Conservation (phyloP, 2,797 vertebrate species). For the Sebastes trivittatus region DNA sequence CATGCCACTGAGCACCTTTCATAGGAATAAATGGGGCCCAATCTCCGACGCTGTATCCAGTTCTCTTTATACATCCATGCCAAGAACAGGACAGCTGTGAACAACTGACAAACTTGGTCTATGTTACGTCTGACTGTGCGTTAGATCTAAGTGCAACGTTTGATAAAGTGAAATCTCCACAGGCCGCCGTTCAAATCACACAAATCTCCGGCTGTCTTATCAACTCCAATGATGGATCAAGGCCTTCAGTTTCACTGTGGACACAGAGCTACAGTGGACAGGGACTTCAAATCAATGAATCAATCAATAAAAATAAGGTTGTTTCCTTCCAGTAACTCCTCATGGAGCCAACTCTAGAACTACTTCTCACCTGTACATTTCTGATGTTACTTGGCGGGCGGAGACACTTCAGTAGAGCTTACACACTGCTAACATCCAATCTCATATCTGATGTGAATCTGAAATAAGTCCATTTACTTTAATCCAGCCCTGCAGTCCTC, state of each 20-base stretch:
- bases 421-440: neutral
- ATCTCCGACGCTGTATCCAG: neutral
- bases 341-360: neutral
- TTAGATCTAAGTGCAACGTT: neutral
- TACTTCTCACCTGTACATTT: neutral
- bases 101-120: neutral
- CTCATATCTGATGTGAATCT: neutral
- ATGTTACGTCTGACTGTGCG: neutral
- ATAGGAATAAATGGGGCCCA: too few species aligned
- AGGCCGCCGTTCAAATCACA: neutral
- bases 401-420: neutral
- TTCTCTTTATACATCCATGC: too few species aligned
- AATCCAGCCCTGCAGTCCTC: neutral
- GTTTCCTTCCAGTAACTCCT: neutral
- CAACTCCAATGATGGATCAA: neutral
- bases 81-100: neutral
- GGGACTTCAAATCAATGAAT: conserved; percentile 8
- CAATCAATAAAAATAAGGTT: conserved; percentile 3
- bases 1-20: too few species aligned
- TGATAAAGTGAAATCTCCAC: neutral
- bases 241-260: neutral
- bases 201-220: neutral
- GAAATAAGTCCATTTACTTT: neutral
- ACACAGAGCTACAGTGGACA: neutral
- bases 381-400: neutral